A percentile compares a stretch with the other conserved stretches of the same genome.
phyloP scores from a whole-genome alignment of 2,888 invertebrate genomes.

The Pollenia angustigena region DNA sequence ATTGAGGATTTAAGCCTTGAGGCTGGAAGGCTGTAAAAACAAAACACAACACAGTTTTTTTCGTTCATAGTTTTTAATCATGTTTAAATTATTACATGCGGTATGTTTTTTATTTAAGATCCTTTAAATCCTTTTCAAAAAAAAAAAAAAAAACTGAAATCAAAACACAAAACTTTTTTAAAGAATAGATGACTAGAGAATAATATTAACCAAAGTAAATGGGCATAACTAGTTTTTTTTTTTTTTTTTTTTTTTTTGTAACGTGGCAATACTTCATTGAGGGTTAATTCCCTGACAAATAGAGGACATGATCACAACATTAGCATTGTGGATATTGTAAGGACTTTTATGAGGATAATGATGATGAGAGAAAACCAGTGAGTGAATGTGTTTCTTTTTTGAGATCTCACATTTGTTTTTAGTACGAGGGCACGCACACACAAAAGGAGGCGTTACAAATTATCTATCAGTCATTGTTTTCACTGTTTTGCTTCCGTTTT shows the following conservation, averaged over 20 bases:
- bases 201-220: conserved; percentile 78
- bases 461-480: conserved; percentile 79
- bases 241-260: conserved; percentile 69
- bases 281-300: conserved; percentile 66
- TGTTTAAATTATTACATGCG: conserved; percentile 83
- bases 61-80: conserved; percentile 80
- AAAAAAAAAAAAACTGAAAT: conserved; percentile 68
- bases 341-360: conserved; percentile 17
- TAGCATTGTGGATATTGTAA: conserved; percentile 5
- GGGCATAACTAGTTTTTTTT: conserved; percentile 78
- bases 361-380: neutral
- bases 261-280: conserved; percentile 58
- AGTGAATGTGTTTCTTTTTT: neutral
- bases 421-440: conserved; percentile 24
- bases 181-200: conserved; percentile 33
- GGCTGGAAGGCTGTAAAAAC: conserved; percentile 83
- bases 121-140: conserved; percentile 68
- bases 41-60: conserved; percentile 80
- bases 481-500: conserved; percentile 30
- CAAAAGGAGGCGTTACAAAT: conserved; percentile 82
- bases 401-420: conserved; percentile 19
- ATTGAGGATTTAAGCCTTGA: conserved; percentile 78
- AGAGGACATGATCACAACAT: conserved; percentile 66
- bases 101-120: conserved; percentile 71
- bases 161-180: conserved; percentile 63